Conservation (phyloP, 2,888 invertebrate species). For the Orgyia antiqua region DNA sequence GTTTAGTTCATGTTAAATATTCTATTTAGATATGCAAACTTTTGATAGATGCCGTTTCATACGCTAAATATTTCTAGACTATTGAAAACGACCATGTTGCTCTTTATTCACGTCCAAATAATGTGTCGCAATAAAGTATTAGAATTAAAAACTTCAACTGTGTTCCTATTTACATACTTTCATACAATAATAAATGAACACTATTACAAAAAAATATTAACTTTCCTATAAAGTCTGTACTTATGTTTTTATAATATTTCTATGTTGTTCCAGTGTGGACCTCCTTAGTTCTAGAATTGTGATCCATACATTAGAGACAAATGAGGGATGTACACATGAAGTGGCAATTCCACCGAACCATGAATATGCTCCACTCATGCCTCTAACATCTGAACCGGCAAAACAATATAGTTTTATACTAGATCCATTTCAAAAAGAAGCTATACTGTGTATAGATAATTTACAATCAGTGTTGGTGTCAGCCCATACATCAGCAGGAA, state of each 20-base stretch:
- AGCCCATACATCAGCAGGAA: slow-evolving; percentile 99
- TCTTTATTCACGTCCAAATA: too few species aligned
- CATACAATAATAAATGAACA: too few species aligned
- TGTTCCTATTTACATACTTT: too few species aligned
- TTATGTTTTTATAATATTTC: too few species aligned
- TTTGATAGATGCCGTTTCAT: too few species aligned
- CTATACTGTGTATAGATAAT: slow-evolving; percentile 97
- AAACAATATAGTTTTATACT: slow-evolving; percentile 96
- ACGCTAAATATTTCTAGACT: too few species aligned
- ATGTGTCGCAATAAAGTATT: too few species aligned
- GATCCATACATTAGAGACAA: slow-evolving; percentile 92
- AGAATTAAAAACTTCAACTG: too few species aligned
- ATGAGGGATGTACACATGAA: slow-evolving; percentile 97
- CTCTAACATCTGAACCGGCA: slow-evolving; percentile 83
- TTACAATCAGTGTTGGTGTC: slow-evolving; percentile 98
- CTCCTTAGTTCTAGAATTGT: slow-evolving; percentile 89
- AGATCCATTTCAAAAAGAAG: slow-evolving; percentile 99
- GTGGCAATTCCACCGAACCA: slow-evolving; percentile 95
- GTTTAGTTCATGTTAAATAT: neutral
- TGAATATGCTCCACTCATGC: slow-evolving; percentile 82
- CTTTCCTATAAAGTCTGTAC: too few species aligned
- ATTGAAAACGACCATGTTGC: too few species aligned
- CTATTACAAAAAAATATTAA: too few species aligned
- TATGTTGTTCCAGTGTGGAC: slow-evolving; percentile 81
- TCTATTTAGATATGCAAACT: too few species aligned